Evolutionary conservation across 2,888 invertebrate genomes (phyloP), one percentile per base, ranked within the genome.

Genomic region (Lycia hirtaria): DNA sequence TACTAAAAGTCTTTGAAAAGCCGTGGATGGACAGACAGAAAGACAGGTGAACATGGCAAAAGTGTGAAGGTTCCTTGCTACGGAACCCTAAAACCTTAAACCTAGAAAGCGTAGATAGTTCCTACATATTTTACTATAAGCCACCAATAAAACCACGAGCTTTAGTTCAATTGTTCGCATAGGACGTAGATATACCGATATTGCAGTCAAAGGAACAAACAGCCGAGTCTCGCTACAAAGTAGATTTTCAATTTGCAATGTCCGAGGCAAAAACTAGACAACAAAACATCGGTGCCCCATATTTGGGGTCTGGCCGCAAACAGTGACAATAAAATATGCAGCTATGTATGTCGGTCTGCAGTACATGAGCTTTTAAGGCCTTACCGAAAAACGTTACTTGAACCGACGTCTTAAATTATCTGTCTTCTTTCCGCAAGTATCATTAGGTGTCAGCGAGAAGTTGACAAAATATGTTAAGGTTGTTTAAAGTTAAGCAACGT

Each of bases 271-370:
- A 82, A 81, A 80, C 72, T 71, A 70, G 60, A 51, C 65, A 56
- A 66, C 71, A 72, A 61, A 71, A 65, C 58, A 67, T 61, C 65
- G 63, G 54, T 56, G 47, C 24, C 38, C 78, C 76, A 80, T 81
- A 81, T 84, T 79, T 75, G 76, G 81, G 68, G 60, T 41, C 28
- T 38, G 38, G 62, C 65, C 66, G 62, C 76, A 80, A 81, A 81
- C 79, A 83, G 75, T 75, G 67, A 69, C 71, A 70, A 78, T 82
- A 81, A 81, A 84, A 83, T 84, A 83, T 84, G 75, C 77, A 74
- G 43, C 35, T 43, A 33, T 68, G 53, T 64, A 65, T 49, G 53
- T 59, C 41, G 33, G 4, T 3, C 7, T 17, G 17, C 33, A 51
- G 52, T 44, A 58, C 32, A 6, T 53, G 20, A 58, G 17, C 28